Base-by-base conservation (phyloP, 2,888 invertebrate species). In the Diploptera punctata region DNA sequence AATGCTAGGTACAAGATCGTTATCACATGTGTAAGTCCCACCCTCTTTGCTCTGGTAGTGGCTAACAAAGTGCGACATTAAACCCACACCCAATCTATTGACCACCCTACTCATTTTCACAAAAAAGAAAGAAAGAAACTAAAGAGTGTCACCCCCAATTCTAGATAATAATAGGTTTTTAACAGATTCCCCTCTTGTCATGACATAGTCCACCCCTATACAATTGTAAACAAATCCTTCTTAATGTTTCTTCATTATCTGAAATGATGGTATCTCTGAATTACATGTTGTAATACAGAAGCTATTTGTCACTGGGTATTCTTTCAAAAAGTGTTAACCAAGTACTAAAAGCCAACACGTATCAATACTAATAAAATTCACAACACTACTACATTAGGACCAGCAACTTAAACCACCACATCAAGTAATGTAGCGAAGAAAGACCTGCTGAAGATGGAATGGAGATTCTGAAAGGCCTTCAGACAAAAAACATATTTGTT, bases 221-320 rank as follows among this genome's bases (percentile, higher is more conserved):
- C 57, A 26, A 52, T 24, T 19, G 21, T 21, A 29, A 31, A 29
- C 57, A 29, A 57, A 57, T 57, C 57, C 57, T 7, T 29, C 18
- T n/a, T 57, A 57, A 57, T 57, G 31, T 57, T 29, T 29, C 29
- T 57, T 9, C 57, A 57, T 57, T 57, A 57, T 57, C 26, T 1
- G 29, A 16, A 57, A 57, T 57, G 57, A n/a, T 13, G 38, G 13
- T 38, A 5, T 38, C 38, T 13, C 5, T 5, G 38, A 38, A n/a
- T n/a, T n/a, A n/a, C n/a, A n/a, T n/a, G n/a, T n/a, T n/a, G n/a
- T n/a, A n/a, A n/a, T n/a, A n/a, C n/a, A n/a, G n/a, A n/a, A n/a
- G n/a, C n/a, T n/a, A n/a, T n/a, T n/a, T n/a, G n/a, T n/a, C n/a
- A n/a, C n/a, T n/a, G n/a, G n/a, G n/a, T n/a, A n/a, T n/a, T n/a